Base-by-base conservation (phyloP, 2,888 invertebrate genomes). In the Hymenopus coronatus region DNA sequence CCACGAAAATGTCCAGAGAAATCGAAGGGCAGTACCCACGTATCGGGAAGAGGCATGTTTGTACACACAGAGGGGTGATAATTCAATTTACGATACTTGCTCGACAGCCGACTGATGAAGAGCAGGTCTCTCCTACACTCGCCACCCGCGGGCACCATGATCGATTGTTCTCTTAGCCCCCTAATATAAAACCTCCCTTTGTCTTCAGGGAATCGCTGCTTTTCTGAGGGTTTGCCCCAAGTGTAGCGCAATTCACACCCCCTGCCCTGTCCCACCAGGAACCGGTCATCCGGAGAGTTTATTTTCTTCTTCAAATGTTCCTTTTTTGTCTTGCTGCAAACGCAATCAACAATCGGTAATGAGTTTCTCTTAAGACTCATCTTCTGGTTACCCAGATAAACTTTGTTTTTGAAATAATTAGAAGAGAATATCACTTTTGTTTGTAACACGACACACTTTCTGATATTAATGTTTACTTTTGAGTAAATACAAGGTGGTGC, bases 51-150 rank as follows among this genome's bases (percentile, higher is more conserved):
- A 25, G 20, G 30, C 28, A 30, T 84, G 30, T 84, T 84, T 84
- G 84, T 84, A 30, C 84, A 84, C 84, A 30, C 20, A 70, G 54
- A 25, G 30, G 82, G 81, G 87, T 33, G 87, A 87, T 87, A 87
- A 87, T 87, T 87, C 82, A 82, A 87, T 87, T 87, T 87, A 82
- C 27, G 82, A 87, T 87, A 82, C 87, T 82, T 87, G 81, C 82
- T 82, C 82, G 54, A 70, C 82, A 82, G 82, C 82, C 33, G 28
- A 82, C 40, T 87, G 87, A 87, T 87, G 87, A 87, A 87, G 82
- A 82, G 82, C 87, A 87, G 87, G 33, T 82, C 14, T 81, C 54
- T 70, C 54, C 54, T 70, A 6, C 54, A 70, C 54, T 70, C 54
- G 25, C 70, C 70, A 85, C n/a, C 85, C 86, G 28, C 86, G 70